Evolutionary conservation across 1,140 invertebrate species (phyloP).

Genomic region (Oreohelix idahoensis): DNA sequence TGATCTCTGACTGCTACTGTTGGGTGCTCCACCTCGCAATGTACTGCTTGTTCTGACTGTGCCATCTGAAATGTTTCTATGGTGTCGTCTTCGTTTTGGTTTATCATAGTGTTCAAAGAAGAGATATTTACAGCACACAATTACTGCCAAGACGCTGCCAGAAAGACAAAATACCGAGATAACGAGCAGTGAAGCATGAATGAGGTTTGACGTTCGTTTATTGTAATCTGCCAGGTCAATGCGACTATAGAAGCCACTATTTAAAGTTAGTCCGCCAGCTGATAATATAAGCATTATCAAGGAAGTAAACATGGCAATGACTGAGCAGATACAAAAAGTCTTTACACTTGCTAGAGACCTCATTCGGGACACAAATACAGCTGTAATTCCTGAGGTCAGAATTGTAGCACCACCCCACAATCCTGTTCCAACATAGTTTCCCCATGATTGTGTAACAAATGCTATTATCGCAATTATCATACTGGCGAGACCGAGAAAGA

Average conservation of each 20-base stretch:
- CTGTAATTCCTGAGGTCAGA: constrained; percentile 14
- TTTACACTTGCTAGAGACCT: constrained; percentile 30
- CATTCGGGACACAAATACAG: constrained; percentile 25
- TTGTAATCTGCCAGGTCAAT: constrained; percentile 30
- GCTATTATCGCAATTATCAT: constrained; percentile 34
- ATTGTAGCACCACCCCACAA: constrained; percentile 32
- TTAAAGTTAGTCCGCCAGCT: constrained; percentile 28
- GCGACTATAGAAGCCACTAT: constrained; percentile 27
- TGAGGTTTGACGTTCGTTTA: constrained; percentile 30
- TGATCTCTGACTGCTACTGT: constrained; percentile 14
- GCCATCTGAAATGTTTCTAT: constrained; percentile 20
- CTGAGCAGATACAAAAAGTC: constrained; percentile 21
- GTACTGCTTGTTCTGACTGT: not conserved
- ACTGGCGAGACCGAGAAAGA: constrained; percentile 33
- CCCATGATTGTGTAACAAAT: constrained; percentile 37
- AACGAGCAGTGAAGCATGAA: constrained; percentile 32
- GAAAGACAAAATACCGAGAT: constrained; percentile 37
- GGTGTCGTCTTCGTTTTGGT: constrained; percentile 17
- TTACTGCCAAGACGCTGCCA: constrained; percentile 23
- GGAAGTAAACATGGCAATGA: constrained; percentile 17
- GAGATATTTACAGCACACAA: constrained; percentile 35
- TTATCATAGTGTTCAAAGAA: constrained; percentile 39
- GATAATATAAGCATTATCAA: constrained; percentile 32
- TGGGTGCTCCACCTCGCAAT: constrained; percentile 19
- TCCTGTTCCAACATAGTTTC: constrained; percentile 31